Base-by-base conservation (phyloP, 2,888 invertebrate genomes). In the Megaustenia siamemsis region DNA sequence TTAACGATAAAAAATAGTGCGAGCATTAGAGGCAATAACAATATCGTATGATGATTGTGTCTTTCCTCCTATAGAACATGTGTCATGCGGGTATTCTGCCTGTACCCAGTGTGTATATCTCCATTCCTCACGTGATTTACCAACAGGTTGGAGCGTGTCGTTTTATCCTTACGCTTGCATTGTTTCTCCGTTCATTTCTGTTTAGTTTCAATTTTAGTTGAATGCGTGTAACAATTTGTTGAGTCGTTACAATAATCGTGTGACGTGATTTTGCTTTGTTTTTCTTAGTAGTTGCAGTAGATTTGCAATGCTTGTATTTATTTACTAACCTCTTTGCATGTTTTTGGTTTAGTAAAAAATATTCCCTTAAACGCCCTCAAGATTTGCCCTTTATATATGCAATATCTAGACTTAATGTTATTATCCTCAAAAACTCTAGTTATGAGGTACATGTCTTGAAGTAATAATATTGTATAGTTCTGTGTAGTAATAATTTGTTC, bases 61-160 rank as follows among this genome's bases (percentile, higher is more conserved):
- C 89, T 90, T 90, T 90, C 90, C 90, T 91, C 90, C 91, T 90
- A 85, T 92, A 93, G 92, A 91, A 87, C 86, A 88, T 93, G 89
- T 91, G 91, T 83, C 90, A 90, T 86, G 90, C 89, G 68, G 93
- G 92, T 83, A 87, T 92, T 87, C 89, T 90, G 83, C 86, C 87
- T 82, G 89, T 88, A 82, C 90, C 90, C 86, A 91, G 91, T 87
- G 90, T 92, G 86, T 92, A 91, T 91, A 92, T 92, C 89, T 93
- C 93, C 87, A 90, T 91, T 81, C 92, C 92, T 80, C 89, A 91
- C 85, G 89, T 90, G 84, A 90, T 92, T 84, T 93, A 91, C 89
- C 88, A 90, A 80, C 92, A 93, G 93, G 93, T 93, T 79, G 38
- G 84, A 79, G 40, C 32, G 68, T 66, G 45, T 80, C 24, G 38